Evolutionary conservation across 2,888 invertebrate genomes (phyloP).

Genomic region (Synanthedon vespiformis): DNA sequence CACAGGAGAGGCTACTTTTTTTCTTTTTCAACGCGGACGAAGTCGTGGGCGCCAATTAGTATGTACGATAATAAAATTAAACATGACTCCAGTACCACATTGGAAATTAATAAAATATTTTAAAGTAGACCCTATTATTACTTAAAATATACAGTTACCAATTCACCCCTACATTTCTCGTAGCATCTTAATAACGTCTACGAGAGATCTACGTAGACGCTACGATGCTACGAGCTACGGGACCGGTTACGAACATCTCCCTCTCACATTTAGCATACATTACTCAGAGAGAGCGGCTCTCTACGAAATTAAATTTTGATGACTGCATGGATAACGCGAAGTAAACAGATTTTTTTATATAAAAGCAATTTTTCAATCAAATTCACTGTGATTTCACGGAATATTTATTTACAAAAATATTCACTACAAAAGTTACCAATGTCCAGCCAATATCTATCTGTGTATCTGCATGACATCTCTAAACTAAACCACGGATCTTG

Average conservation of each 20-base stretch:
- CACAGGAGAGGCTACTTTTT: too few relatives aligned
- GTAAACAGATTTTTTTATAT: background rate
- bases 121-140: background rate
- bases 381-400: background rate
- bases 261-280: conserved; percentile 42
- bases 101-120: too few relatives aligned
- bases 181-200: background rate
- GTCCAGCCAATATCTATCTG: too few relatives aligned
- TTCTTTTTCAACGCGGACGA: too few relatives aligned
- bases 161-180: background rate
- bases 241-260: conserved; percentile 10
- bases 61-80: too few relatives aligned
- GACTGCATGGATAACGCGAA: conserved; percentile 37
- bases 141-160: background rate
- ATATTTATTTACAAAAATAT: too few relatives aligned
- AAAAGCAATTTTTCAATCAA: background rate
- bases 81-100: too few relatives aligned
- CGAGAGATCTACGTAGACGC: conserved; percentile 4
- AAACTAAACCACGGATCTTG: too few relatives aligned
- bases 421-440: too few relatives aligned
- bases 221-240: conserved; percentile 6
- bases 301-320: conserved; percentile 63
- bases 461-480: too few relatives aligned
- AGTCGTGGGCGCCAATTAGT: too few relatives aligned
- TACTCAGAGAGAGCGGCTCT: conserved; percentile 53